Conservation (phyloP, 2,113 vertebrate species). For the Marcusenius ussheri region DNA sequence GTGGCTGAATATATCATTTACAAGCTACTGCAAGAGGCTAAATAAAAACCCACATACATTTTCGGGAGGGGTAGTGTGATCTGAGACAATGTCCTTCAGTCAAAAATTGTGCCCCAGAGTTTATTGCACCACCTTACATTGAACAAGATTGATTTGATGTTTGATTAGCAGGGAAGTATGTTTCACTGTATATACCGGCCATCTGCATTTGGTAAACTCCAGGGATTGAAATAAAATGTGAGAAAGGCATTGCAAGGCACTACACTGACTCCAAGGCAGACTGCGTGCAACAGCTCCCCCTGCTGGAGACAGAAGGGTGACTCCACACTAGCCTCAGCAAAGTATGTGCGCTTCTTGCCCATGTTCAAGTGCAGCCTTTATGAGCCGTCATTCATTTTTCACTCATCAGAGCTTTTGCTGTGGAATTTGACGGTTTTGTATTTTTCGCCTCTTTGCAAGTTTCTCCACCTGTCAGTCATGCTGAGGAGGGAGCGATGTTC, state of each 20-base stretch:
- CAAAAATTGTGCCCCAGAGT: background rate
- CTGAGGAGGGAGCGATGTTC: background rate
- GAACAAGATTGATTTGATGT: background rate
- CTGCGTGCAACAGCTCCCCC: slow-evolving; percentile 7
- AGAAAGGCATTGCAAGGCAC: background rate
- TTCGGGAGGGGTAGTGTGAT: background rate
- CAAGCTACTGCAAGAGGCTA: background rate
- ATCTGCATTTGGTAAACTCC: background rate
- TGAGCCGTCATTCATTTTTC: background rate
- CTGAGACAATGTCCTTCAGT: background rate
- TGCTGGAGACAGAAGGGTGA: background rate
- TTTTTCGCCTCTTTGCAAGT: background rate
- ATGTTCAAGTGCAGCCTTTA: background rate
- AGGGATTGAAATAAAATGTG: background rate
- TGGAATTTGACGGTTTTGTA: background rate
- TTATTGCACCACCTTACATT: background rate
- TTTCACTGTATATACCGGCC: background rate
- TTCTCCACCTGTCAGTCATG: background rate
- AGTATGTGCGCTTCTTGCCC: background rate
- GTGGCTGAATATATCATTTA: background rate
- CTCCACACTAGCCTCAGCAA: background rate
- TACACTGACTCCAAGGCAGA: background rate
- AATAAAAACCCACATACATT: background rate
- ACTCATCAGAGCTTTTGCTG: background rate
- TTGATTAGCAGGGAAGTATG: background rate